Evolutionary conservation across 2,888 invertebrate genomes (phyloP), one percentile per base, ranked within the genome.

Genomic region (Lasiommata megera): DNA sequence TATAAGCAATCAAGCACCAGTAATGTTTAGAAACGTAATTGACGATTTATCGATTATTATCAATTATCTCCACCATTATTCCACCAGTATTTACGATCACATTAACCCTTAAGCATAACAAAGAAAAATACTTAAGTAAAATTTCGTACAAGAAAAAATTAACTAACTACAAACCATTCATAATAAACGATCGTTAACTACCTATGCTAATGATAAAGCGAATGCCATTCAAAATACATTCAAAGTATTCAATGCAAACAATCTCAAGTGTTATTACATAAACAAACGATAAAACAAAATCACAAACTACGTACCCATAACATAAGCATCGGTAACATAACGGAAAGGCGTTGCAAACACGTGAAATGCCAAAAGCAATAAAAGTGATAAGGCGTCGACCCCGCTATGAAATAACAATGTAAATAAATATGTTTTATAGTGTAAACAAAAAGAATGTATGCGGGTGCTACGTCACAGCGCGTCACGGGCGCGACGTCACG

Each of bases 401-500:
- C 79, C 80, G 75, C 79, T 66, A 71, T 82, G 84, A 84, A 86
- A 84, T 84, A 84, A 85, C 82, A 80, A 82, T 84, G 83, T 82
- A 83, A 83, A 53, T 82, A 83, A 83, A 84, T 84, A 80, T 78
- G 76, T 82, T 88, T 88, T 86, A 86, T 84, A 83, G 82, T 84
- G 85, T 88, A 88, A 88, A 88, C 89, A 88, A 80, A 82, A 84
- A 83, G 79, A 80, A 81, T 80, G 81, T 78, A 36, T 79, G 82
- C 76, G 73, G 79, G 69, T 73, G 71, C 67, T 77, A 81, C 84
- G 84, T 84, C 85, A 84, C 65, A 68, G 62, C 68, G 76, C 84
- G 85, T 82, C 84, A 82, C 78, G 69, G 77, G 76, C 69, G 67
- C 77, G 74, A 85, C 88, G 88, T 88, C 88, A 88, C 85, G 73